phyloP scores from a whole-genome alignment of 2,888 invertebrate genomes.

The Sesamia inferens region DNA sequence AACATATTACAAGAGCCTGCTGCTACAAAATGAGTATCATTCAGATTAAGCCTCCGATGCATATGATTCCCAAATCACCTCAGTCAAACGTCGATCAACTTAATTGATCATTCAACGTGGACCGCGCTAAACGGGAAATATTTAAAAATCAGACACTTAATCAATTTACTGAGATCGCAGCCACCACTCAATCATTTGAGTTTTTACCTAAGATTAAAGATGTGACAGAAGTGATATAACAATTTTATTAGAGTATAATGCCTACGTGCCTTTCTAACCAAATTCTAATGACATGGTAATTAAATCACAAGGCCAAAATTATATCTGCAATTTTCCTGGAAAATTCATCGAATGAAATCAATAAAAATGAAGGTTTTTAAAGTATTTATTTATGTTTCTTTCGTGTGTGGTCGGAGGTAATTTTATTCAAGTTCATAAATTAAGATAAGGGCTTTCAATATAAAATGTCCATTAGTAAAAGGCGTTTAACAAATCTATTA shows the following conservation, averaged over 20 bases:
- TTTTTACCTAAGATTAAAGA: constrained; percentile 58
- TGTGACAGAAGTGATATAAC: constrained; percentile 34
- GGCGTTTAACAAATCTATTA: constrained; percentile 37
- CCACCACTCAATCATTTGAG: constrained; percentile 80
- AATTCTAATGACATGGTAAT: not conserved
- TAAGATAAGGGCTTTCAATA: constrained; percentile 41
- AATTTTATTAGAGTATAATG: constrained; percentile 12
- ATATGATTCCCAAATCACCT: constrained; percentile 70
- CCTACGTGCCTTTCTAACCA: constrained; percentile 19
- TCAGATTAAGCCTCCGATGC: constrained; percentile 68
- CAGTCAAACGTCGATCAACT: constrained; percentile 83
- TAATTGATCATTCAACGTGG: constrained; percentile 84
- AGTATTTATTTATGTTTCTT: constrained; percentile 34
- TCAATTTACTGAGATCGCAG: constrained; percentile 85
- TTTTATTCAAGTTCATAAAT: constrained; percentile 51
- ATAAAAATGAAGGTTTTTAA: constrained; percentile 33
- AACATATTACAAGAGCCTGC: constrained; percentile 25
- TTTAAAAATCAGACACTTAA: constrained; percentile 85
- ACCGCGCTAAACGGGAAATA: constrained; percentile 79
- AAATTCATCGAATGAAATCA: constrained; percentile 19
- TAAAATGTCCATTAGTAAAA: constrained; percentile 37
- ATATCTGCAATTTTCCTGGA: not conserved
- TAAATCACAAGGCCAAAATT: not conserved
- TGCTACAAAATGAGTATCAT: constrained; percentile 67
- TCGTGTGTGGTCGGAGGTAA: constrained; percentile 40